Conservation (phyloP, 2,797 vertebrate genomes). For the Chiroxiphia lanceolata region DNA sequence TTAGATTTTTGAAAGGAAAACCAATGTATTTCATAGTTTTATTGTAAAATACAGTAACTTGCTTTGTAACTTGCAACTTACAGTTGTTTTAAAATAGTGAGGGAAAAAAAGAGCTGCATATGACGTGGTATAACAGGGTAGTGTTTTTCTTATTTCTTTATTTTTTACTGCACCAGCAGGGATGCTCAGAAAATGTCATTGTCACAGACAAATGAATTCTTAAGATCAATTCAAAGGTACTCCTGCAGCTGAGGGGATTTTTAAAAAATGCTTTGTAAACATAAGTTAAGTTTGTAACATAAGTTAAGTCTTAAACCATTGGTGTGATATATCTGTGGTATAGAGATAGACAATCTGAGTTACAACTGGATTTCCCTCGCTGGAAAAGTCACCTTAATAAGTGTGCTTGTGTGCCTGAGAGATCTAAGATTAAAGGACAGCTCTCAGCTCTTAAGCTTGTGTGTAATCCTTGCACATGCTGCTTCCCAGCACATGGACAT, state of each 20-base stretch:
- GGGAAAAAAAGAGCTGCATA: neutral
- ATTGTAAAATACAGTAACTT: neutral
- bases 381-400: neutral
- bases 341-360: neutral
- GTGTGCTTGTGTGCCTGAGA: neutral
- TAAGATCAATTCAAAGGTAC: neutral
- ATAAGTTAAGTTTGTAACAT: no score
- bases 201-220: neutral
- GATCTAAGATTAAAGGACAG: neutral
- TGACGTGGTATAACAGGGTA: neutral
- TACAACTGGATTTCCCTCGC: neutral
- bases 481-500: neutral
- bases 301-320: neutral
- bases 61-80: neutral
- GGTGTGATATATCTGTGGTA: accelerated
- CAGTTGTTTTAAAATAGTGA: neutral
- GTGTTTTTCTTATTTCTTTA: neutral
- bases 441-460: neutral
- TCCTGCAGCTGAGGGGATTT: neutral
- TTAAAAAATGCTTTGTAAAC: neutral
- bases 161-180: neutral
- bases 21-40: neutral
- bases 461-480: neutral
- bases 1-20: neutral
- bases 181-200: neutral